phyloP scores from a whole-genome alignment of 2,888 invertebrate species.

The Thalpophila matura region DNA sequence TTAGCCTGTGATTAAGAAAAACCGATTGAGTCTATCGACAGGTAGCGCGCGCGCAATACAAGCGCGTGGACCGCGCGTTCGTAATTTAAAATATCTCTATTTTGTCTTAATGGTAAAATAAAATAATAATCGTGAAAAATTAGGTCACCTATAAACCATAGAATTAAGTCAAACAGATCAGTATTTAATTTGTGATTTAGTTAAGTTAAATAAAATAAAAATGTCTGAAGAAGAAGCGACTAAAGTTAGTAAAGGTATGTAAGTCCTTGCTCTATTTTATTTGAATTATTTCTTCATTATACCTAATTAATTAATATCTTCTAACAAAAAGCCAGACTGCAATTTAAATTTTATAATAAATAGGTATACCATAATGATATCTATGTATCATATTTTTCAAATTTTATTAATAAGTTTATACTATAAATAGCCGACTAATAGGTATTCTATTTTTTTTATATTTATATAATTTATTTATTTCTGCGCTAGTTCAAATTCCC shows the following conservation, averaged over 20 bases:
- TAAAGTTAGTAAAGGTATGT: slow-evolving; percentile 48
- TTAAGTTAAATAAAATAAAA: slow-evolving; percentile 4
- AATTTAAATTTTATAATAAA: too few species aligned
- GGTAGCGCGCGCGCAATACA: slow-evolving; percentile 52
- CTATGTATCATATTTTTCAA: too few species aligned
- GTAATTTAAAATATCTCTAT: neutral
- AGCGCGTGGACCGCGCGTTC: slow-evolving; percentile 34
- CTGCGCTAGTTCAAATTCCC: too few species aligned
- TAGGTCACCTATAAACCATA: neutral
- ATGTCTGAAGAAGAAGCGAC: slow-evolving; percentile 35
- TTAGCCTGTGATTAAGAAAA: slow-evolving; percentile 35
- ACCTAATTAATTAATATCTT: too few species aligned
- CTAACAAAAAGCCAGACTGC: too few species aligned
- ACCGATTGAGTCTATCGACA: slow-evolving; percentile 69
- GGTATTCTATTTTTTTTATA: too few species aligned
- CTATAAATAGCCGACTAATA: too few species aligned
- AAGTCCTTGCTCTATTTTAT: slow-evolving; percentile 9
- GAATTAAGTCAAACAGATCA: neutral
- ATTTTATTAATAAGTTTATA: too few species aligned
- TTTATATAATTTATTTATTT: too few species aligned
- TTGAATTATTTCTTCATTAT: too few species aligned
- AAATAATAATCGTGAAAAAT: neutral
- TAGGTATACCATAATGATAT: too few species aligned
- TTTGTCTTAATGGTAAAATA: slow-evolving; percentile 13
- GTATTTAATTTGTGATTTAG: slow-evolving; percentile 23